Conservation (phyloP, 2,113 vertebrate species). For the Lota lota region DNA sequence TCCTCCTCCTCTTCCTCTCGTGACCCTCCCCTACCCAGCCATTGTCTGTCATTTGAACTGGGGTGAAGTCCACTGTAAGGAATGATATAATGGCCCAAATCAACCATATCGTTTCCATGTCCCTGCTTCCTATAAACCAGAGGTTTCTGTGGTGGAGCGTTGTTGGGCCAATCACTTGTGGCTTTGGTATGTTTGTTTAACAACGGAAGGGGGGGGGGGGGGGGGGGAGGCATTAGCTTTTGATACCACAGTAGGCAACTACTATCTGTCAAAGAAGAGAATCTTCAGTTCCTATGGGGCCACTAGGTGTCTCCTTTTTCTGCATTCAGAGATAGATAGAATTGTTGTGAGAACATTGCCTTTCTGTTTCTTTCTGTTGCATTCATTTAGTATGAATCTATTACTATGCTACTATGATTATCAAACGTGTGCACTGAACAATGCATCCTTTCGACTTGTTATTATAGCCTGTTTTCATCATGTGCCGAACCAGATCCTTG, state of each 20-base stretch:
- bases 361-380: too few species aligned
- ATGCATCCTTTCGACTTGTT: too few species aligned
- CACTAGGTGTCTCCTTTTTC: conserved; percentile 65
- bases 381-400: too few species aligned
- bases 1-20: not conserved
- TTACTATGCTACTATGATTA: too few species aligned
- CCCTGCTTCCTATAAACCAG: not conserved
- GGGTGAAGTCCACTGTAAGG: not conserved
- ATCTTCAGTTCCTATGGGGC: conserved; percentile 26
- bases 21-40: not conserved
- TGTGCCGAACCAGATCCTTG: not conserved
- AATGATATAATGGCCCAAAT: not conserved
- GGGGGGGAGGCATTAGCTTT: not conserved
- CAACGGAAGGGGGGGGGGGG: not conserved
- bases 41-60: not conserved
- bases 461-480: too few species aligned
- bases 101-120: conserved; percentile 6
- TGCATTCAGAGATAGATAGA: conserved; percentile 27
- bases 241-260: not conserved
- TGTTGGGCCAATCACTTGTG: conserved; percentile 10
- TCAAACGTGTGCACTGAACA: too few species aligned
- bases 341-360: too few species aligned
- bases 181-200: conserved; percentile 7
- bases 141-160: not conserved
- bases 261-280: not conserved